Conservation (phyloP, 2,888 invertebrate genomes). For the Caenorhabditis sp. region DNA sequence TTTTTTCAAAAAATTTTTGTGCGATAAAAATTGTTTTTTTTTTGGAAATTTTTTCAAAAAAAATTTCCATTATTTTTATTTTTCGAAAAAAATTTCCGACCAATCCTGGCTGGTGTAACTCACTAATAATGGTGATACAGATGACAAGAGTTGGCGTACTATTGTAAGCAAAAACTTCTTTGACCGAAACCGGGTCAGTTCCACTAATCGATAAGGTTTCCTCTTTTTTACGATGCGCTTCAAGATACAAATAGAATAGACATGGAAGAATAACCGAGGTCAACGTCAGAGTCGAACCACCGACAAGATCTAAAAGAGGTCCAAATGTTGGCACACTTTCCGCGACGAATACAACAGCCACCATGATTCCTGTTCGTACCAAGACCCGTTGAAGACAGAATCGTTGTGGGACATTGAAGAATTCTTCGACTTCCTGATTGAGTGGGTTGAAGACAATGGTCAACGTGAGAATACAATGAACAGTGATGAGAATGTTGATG, state of each 20-base stretch:
- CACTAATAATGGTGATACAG: constrained; percentile 51
- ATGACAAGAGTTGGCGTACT: constrained; percentile 32
- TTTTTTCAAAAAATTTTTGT: too few relatives aligned
- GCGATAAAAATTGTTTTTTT: too few relatives aligned
- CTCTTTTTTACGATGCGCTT: constrained; percentile 50
- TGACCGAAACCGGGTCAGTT: constrained; percentile 20
- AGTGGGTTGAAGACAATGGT: constrained; percentile 67
- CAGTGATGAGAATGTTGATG: constrained; percentile 67
- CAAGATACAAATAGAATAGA: constrained; percentile 62
- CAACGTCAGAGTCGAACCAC: constrained; percentile 60
- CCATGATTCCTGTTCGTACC: constrained; percentile 59
- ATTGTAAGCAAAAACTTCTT: constrained; percentile 42
- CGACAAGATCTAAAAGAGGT: constrained; percentile 64
- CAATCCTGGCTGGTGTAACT: too few relatives aligned
- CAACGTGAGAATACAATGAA: constrained; percentile 66
- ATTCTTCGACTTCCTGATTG: constrained; percentile 66
- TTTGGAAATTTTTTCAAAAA: too few relatives aligned
- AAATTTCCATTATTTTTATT: too few relatives aligned
- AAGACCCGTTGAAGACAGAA: constrained; percentile 55
- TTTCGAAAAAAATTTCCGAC: too few relatives aligned
- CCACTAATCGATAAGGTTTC: constrained; percentile 33
- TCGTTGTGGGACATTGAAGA: constrained; percentile 62
- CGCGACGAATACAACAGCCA: constrained; percentile 62
- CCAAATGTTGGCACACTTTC: constrained; percentile 68
- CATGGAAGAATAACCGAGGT: constrained; percentile 67